These are phyloP conservation scores for Prionailurus viverrinus DNA, from an alignment of 2,113 vertebrate genomes.

Conservation along the genomic window DNA sequence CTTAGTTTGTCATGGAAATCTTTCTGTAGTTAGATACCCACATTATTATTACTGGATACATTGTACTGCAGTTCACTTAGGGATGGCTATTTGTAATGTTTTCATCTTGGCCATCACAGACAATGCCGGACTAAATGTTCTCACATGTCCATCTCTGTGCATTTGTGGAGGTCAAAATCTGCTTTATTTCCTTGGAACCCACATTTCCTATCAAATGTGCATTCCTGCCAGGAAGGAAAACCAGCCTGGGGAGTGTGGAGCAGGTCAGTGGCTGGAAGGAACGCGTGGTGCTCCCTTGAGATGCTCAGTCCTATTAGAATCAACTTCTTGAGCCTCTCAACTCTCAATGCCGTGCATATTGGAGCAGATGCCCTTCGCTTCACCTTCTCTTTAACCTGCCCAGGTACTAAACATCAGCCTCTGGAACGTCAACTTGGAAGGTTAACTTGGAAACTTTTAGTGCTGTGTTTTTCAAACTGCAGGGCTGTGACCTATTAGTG, in stretches of 20 bases:
- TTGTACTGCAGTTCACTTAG: neutral
- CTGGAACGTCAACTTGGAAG: neutral
- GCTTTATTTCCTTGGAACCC: neutral
- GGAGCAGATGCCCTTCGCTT: neutral
- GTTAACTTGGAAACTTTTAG: neutral
- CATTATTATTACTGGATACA: neutral
- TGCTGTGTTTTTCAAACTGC: neutral
- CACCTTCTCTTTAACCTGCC: neutral
- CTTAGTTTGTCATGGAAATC: neutral
- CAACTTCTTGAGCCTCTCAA: neutral
- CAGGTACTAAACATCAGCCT: neutral
- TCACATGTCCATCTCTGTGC: neutral
- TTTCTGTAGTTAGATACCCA: neutral
- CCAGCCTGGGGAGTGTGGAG: neutral
- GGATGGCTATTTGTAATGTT: neutral
- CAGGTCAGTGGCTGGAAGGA: neutral
- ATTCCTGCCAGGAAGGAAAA: neutral
- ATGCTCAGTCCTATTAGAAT: neutral
- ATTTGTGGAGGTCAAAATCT: neutral
- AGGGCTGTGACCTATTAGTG: neutral
- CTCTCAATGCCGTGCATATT: neutral
- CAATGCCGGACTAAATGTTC: neutral
- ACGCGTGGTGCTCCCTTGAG: neutral
- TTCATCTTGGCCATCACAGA: neutral
- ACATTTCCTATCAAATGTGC: neutral